Percentiles rank a stretch among this genome's conserved stretches.
Evolutionary conservation across 2,113 vertebrate species (phyloP).

Genomic region (Mastomys natalensis): DNA sequence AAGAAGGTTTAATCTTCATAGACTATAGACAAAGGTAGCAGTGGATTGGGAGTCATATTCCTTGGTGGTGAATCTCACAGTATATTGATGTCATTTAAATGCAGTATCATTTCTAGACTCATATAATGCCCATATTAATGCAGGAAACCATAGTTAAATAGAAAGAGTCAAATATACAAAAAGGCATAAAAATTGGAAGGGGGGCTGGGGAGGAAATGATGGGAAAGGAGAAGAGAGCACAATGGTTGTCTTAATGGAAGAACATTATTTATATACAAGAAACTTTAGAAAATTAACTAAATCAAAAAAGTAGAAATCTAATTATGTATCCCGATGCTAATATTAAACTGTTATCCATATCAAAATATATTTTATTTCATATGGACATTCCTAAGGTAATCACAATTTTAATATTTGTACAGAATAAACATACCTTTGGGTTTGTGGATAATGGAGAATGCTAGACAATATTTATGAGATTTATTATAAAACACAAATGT

Average conservation of each 20-base stretch:
- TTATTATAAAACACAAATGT: background rate
- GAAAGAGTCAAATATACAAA: background rate
- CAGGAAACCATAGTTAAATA: background rate
- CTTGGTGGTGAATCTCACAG: rapidly evolving
- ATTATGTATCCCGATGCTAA: background rate
- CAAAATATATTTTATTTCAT: conserved; percentile 9
- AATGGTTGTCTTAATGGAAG: background rate
- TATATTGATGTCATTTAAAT: background rate
- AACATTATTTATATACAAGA: background rate
- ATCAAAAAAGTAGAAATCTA: background rate
- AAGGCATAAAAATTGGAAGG: background rate
- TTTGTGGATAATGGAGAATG: background rate
- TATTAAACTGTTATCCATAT: background rate
- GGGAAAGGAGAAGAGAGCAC: background rate
- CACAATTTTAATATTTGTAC: background rate
- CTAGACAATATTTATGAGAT: background rate
- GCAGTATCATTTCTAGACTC: no score
- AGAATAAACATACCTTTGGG: background rate
- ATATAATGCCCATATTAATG: background rate
- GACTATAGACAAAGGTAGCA: background rate
- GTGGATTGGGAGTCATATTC: background rate
- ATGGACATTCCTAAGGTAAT: background rate
- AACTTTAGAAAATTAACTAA: background rate
- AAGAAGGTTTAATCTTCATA: rapidly evolving
- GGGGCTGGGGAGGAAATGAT: background rate